These are phyloP conservation scores for Sus scrofa DNA, from an alignment of 2,113 vertebrate species.

Conservation along the genomic window T2T-Sscrofa CM000819.6:118690501-118691000, in stretches of 20 bases:
- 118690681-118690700: not conserved
- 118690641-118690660: not conserved
- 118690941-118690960: not conserved
- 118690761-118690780: slow-evolving; percentile 8
- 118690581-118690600: not conserved
- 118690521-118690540: not conserved
- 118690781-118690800: slow-evolving; percentile 21
- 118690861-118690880: not conserved
- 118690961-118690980: not conserved
- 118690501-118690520: not conserved
- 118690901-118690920: not conserved
- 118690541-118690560: not conserved
- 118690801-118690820: not conserved
- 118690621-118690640: not conserved
- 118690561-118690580: not conserved
- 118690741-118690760: not conserved
- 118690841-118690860: not conserved
- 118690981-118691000: not conserved
- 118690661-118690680: not conserved
- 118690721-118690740: slow-evolving; percentile 41
- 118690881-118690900: not conserved
- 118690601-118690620: not conserved
- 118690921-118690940: slow-evolving; percentile 35
- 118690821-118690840: not conserved
- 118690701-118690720: not conserved